Evolutionary conservation across 2,797 vertebrate species (phyloP).

Genomic region (Somateria mollissima): DNA sequence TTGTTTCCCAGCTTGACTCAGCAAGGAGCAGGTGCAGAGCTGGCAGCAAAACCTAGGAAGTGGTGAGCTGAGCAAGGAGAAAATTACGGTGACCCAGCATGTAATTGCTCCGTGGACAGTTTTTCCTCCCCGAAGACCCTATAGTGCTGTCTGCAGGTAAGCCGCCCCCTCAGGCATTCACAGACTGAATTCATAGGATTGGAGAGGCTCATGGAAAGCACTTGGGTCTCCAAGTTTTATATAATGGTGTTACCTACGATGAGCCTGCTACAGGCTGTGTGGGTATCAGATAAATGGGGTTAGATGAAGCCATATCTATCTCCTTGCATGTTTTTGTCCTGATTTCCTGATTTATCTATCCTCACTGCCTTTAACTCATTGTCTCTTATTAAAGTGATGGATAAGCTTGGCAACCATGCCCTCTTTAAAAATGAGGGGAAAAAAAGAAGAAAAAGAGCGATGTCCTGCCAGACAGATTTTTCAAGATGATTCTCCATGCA

Average conservation of each 20-base stretch:
- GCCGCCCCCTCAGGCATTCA: not conserved
- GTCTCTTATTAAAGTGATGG: slow-evolving; percentile 15
- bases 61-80: not conserved
- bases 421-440: not conserved
- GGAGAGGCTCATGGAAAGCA: not conserved
- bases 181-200: not conserved
- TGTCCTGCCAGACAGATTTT: not conserved
- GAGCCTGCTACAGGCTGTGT: not conserved
- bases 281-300: not conserved
- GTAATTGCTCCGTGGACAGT: slow-evolving; percentile 15
- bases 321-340: not conserved
- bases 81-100: not conserved
- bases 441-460: not conserved
- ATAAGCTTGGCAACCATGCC: slow-evolving; percentile 33
- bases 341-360: not conserved
- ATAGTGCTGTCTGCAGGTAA: not conserved
- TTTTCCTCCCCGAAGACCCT: not conserved
- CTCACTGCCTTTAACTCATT: not conserved
- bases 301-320: not conserved
- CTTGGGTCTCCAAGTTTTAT: not conserved
- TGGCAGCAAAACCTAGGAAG: slow-evolving; percentile 35
- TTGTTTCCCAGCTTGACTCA: not conserved
- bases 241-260: not conserved
- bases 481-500: not conserved
- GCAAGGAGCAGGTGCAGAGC: not conserved